Base-by-base conservation (phyloP, 35 echinoderm and acorn worm species). In the Lytechinus variegatus region DNA sequence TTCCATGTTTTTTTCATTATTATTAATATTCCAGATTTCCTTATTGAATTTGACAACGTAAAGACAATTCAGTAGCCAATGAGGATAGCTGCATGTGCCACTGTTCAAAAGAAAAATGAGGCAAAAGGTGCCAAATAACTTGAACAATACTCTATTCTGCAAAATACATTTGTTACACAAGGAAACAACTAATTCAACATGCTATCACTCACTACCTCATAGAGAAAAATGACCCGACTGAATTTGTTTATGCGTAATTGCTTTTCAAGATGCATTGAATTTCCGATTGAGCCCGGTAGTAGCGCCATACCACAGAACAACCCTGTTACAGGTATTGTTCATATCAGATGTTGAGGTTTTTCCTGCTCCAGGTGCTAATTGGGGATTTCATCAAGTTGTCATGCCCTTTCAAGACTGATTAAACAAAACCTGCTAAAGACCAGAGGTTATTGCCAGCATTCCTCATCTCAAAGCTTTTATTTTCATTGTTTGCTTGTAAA, bases 241-340 rank as follows among this genome's bases (percentile, higher is more conserved):
- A 79, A 79, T 79, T 79, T 79, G 66, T 79, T 79, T 79, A 79
- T 79, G 66, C 66, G 66, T 79, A 79, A 79, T 79, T 79, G 66
- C 66, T 79, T 79, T 79, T 79, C 66, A 79, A 79, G 66, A 79
- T 79, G 66, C 66, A 79, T 79, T 79, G 66, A 79, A 79, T 79
- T 79, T 79, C 66, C 66, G 66, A 79, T 79, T 24, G 19, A 19
- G 66, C 19, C 66, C 24, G 16, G 19, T 24, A 7, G 61, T 79
- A 79, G 19, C 66, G 19, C 14, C 66, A 21, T 24, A 79, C 66
- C 66, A 21, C 66, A 27, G 66, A 79, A 4, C 66, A 79, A 24
- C 66, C 66, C 19, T 24, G 6, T 79, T 79, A 24, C 66, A 24
- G n/a, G 66, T 79, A 79, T 79, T 79, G 66, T 79, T 79, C 16